These are phyloP conservation scores for Heliconius erato DNA, from an alignment of 2,888 invertebrate species.

Conservation along the genomic window DNA sequence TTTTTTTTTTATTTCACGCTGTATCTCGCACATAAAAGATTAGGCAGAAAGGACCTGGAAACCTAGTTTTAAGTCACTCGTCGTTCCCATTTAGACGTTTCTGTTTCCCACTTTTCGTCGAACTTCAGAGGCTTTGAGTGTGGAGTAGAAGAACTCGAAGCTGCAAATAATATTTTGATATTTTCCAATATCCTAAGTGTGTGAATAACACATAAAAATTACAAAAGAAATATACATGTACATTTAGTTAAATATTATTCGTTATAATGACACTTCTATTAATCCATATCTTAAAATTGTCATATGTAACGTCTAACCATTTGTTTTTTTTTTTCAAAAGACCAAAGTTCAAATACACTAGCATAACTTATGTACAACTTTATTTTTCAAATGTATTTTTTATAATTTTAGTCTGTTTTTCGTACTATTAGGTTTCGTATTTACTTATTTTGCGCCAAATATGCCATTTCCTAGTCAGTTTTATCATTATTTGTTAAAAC, in stretches of 20 bases:
- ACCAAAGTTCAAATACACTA: not conserved
- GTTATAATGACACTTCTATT: not conserved
- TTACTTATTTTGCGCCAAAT: slow-evolving; percentile 16
- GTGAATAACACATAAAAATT: too few relatives aligned
- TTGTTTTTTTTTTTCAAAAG: not conserved
- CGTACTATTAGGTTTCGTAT: not conserved
- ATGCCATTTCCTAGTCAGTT: slow-evolving; percentile 3
- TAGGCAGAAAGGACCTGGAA: too few relatives aligned
- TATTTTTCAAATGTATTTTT: not conserved
- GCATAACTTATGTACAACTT: not conserved
- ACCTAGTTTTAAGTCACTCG: too few relatives aligned
- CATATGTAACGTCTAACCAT: not conserved
- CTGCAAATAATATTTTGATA: too few relatives aligned
- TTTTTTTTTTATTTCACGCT: too few relatives aligned
- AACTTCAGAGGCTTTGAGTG: too few relatives aligned
- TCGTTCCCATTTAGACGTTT: too few relatives aligned
- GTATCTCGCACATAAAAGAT: too few relatives aligned
- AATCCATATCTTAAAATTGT: not conserved
- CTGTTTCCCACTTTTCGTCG: too few relatives aligned
- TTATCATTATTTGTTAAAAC: not conserved
- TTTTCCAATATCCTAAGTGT: too few relatives aligned
- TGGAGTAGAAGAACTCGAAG: too few relatives aligned
- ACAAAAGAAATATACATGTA: not conserved
- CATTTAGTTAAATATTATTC: not conserved
- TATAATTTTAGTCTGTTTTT: not conserved